Conservation (phyloP, 2,113 vertebrate genomes). For the Poicephalus gulielmi region DNA sequence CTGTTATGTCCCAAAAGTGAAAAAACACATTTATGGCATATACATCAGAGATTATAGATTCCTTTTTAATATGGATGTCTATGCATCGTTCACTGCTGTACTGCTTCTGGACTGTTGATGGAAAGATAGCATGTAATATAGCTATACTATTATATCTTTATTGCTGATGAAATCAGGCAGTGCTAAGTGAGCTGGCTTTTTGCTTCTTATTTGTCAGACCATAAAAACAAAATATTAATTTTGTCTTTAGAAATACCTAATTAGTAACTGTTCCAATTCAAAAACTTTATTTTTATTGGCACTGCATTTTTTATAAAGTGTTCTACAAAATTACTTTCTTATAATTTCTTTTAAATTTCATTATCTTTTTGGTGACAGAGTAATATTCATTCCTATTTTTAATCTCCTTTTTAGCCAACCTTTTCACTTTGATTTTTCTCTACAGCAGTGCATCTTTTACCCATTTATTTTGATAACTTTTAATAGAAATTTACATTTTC, state of each 20-base stretch:
- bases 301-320: conserved; percentile 10
- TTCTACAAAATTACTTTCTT: conserved; percentile 35
- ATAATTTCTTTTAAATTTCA: conserved; percentile 64
- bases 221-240: conserved; percentile 53
- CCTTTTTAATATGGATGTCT: not conserved
- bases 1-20: not conserved
- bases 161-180: not conserved
- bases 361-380: conserved; percentile 69
- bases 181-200: not conserved
- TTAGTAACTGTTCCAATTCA: conserved; percentile 48
- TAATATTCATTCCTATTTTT: conserved; percentile 69
- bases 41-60: not conserved
- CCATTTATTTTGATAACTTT: conserved; percentile 54
- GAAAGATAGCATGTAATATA: not conserved
- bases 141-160: not conserved
- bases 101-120: not conserved
- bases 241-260: conserved; percentile 44
- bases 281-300: conserved; percentile 51
- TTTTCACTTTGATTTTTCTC: conserved; percentile 58
- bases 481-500: conserved; percentile 62
- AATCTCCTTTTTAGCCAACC: conserved; percentile 46
- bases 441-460: conserved; percentile 12
- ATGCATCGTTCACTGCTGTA: not conserved
- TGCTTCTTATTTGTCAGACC: not conserved
- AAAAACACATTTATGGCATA: not conserved